These are phyloP conservation scores for Cinara cedri DNA, from an alignment of 2,888 invertebrate species.

Conservation along the genomic window DNA sequence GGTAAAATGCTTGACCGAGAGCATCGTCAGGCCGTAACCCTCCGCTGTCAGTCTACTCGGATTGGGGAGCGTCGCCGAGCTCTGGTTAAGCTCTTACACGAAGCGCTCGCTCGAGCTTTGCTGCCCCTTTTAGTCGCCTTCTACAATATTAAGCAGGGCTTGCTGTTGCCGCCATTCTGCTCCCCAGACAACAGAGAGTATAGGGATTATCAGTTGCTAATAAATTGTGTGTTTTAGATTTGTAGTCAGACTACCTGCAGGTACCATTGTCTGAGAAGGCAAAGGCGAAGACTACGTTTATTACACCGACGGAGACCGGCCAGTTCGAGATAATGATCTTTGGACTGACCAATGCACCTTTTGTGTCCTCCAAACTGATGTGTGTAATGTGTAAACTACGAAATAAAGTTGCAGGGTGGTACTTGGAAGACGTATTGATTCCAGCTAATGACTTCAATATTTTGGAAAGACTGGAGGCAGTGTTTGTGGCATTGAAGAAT, in stretches of 20 bases:
- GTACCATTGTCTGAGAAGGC: slow-evolving; percentile 60
- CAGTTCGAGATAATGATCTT: slow-evolving; percentile 61
- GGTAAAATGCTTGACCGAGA: too few relatives aligned
- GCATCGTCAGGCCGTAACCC: too few relatives aligned
- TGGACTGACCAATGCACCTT: slow-evolving; percentile 61
- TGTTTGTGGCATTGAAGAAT: slow-evolving; percentile 58
- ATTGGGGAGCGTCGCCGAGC: too few relatives aligned
- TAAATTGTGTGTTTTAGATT: slow-evolving; percentile 58
- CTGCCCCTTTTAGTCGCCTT: too few relatives aligned
- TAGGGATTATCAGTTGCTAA: not conserved
- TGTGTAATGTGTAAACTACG: slow-evolving; percentile 59
- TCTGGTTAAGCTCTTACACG: too few relatives aligned
- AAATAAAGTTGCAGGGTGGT: slow-evolving; percentile 59
- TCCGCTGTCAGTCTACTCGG: too few relatives aligned
- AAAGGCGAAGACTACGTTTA: slow-evolving; percentile 61
- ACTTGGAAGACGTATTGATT: slow-evolving; percentile 61
- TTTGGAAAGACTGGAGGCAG: slow-evolving; percentile 59
- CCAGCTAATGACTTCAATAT: slow-evolving; percentile 58
- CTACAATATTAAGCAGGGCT: too few relatives aligned
- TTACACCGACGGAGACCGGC: slow-evolving; percentile 61
- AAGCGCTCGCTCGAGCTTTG: too few relatives aligned
- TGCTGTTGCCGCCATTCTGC: too few relatives aligned
- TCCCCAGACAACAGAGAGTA: too few relatives aligned
- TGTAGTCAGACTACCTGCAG: slow-evolving; percentile 60
- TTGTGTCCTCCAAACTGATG: slow-evolving; percentile 59